These are phyloP conservation scores for Caenorhabditis brenneri DNA, from an alignment of 1,140 invertebrate species.

Conservation along the genomic window DNA sequence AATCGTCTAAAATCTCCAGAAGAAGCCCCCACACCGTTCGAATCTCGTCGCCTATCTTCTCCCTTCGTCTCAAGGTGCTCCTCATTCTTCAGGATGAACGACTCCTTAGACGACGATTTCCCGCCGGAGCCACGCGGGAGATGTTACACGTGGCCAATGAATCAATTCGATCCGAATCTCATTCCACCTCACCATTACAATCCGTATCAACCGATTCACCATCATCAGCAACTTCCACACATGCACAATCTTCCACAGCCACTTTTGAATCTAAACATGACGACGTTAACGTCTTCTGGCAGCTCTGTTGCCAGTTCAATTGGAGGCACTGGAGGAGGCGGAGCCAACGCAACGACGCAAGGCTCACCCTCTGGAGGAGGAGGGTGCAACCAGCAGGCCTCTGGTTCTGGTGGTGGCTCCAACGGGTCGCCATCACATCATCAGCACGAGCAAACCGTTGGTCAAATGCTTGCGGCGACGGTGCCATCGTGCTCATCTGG, in stretches of 20 bases:
- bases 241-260: background rate
- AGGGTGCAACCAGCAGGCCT: too few relatives aligned
- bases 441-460: conserved; percentile 51
- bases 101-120: conserved; percentile 57
- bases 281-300: conserved; percentile 23
- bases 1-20: conserved; percentile 11
- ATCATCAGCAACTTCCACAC: background rate
- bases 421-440: background rate
- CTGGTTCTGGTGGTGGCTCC: too few relatives aligned
- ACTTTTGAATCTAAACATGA: conserved; percentile 22
- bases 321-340: background rate
- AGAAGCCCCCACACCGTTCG: background rate
- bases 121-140: conserved; percentile 61
- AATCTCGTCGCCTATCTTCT: background rate
- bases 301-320: conserved; percentile 24
- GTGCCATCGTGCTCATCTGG: conserved; percentile 44
- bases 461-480: conserved; percentile 53
- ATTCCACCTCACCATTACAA: conserved; percentile 24
- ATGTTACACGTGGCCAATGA: conserved; percentile 67
- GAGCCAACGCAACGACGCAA: background rate
- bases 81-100: background rate
- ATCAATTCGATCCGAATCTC: conserved; percentile 30
- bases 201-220: conserved; percentile 15
- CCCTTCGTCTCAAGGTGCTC: background rate
- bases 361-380: background rate